phyloP scores from a whole-genome alignment of 2,113 vertebrate genomes.

The Pseudopipra pipra region DNA sequence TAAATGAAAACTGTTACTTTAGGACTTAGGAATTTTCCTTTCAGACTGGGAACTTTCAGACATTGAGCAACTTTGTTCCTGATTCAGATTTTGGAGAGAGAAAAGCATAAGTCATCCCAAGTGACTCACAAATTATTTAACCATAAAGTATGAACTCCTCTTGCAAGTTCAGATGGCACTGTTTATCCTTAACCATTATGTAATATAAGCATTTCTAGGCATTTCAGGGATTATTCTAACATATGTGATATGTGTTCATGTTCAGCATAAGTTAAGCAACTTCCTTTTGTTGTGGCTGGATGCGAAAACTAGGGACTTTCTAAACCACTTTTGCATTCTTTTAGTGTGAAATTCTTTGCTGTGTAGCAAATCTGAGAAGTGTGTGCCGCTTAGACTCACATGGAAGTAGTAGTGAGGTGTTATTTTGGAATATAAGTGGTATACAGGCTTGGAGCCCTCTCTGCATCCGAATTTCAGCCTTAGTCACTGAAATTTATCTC shows the following conservation, averaged over 20 bases:
- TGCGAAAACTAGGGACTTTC: not conserved
- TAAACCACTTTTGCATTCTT: not conserved
- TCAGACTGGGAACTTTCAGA: not conserved
- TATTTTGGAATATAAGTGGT: not conserved
- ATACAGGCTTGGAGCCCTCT: not conserved
- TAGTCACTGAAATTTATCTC: not conserved
- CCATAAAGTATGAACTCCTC: not conserved
- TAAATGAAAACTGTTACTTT: not conserved
- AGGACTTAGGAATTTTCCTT: constrained; percentile 2
- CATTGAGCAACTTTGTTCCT: not conserved
- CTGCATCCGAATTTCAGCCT: not conserved
- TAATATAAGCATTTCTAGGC: not conserved
- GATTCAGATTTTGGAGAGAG: not conserved
- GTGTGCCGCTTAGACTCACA: not conserved
- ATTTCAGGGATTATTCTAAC: not conserved
- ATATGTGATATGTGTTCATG: not conserved
- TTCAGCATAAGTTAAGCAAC: not conserved
- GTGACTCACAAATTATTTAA: not conserved
- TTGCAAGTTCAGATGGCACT: not conserved
- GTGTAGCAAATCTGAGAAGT: not conserved
- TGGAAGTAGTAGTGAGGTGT: not conserved
- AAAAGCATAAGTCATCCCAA: not conserved
- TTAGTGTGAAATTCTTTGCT: not conserved
- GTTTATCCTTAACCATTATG: not conserved
- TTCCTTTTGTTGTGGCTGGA: not conserved